Conservation (phyloP, 2,113 vertebrate species). For the Grammomys surdaster region DNA sequence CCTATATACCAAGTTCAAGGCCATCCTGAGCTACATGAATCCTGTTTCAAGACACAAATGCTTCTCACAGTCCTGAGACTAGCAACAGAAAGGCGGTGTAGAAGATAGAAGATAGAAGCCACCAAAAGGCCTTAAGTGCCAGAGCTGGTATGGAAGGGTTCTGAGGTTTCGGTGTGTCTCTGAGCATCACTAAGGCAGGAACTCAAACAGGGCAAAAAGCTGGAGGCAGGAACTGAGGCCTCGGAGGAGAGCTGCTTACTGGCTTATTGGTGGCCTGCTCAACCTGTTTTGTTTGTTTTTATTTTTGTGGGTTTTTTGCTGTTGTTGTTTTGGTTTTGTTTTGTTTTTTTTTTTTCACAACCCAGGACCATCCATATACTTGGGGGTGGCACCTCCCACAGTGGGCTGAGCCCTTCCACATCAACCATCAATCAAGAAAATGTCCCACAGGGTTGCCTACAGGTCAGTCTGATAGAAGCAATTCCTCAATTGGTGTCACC, state of each 20-base stretch:
- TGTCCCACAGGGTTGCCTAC: not conserved
- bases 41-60: not conserved
- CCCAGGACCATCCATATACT: not conserved
- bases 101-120: not conserved
- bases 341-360: not conserved
- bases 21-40: not conserved
- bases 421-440: not conserved
- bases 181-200: not conserved
- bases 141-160: not conserved
- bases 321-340: not conserved
- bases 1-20: not conserved
- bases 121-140: not conserved
- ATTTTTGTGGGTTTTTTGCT: not conserved
- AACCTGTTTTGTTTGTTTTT: not conserved
- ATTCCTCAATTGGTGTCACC: not conserved
- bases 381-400: not conserved
- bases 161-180: not conserved
- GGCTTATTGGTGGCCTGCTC: not conserved
- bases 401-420: not conserved
- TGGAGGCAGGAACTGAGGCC: not conserved
- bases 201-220: not conserved
- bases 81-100: not conserved
- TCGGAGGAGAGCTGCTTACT: not conserved
- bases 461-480: not conserved
- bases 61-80: too few species aligned